A percentile compares a stretch with the other conserved stretches of the same genome.
phyloP scores from a whole-genome alignment of 2,888 invertebrate genomes.

The Lampropteryx suffumata region DNA sequence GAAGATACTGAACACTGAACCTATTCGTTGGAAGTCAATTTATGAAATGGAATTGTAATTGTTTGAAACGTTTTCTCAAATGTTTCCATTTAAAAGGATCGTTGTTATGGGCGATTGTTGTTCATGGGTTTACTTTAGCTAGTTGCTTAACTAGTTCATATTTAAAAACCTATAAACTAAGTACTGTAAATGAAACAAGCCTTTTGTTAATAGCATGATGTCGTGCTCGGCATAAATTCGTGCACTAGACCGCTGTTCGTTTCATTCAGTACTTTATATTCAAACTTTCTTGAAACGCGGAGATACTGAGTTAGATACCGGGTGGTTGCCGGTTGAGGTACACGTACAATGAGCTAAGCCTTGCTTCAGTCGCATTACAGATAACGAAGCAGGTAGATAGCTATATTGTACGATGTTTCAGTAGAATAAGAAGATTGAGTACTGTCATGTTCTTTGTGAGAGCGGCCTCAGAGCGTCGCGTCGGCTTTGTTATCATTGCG shows the following conservation, averaged over 20 bases:
- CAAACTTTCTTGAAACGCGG: conserved; percentile 8
- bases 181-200: conserved; percentile 6
- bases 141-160: background rate
- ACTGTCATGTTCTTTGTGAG: conserved; percentile 35
- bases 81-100: conserved; percentile 32
- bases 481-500: conserved; percentile 70
- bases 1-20: conserved; percentile 22
- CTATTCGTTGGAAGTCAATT: conserved; percentile 44
- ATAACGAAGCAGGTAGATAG: background rate
- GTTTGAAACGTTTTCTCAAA: conserved; percentile 30
- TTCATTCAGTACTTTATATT: conserved; percentile 14
- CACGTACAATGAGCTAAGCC: conserved; percentile 3
- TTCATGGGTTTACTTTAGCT: conserved; percentile 13
- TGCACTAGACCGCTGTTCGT: conserved; percentile 14
- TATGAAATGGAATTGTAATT: conserved; percentile 45
- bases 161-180: conserved; percentile 1
- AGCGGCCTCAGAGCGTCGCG: conserved; percentile 30
- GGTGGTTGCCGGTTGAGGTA: background rate
- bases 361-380: conserved; percentile 2
- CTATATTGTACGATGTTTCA: conserved; percentile 2
- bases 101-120: conserved; percentile 20
- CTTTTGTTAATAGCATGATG: conserved; percentile 12
- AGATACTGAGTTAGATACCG: conserved; percentile 11
- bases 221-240: conserved; percentile 15
- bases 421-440: conserved; percentile 27